Base-by-base conservation (phyloP, 1,140 invertebrate genomes). In the Zaprionus gabonicus region DNA sequence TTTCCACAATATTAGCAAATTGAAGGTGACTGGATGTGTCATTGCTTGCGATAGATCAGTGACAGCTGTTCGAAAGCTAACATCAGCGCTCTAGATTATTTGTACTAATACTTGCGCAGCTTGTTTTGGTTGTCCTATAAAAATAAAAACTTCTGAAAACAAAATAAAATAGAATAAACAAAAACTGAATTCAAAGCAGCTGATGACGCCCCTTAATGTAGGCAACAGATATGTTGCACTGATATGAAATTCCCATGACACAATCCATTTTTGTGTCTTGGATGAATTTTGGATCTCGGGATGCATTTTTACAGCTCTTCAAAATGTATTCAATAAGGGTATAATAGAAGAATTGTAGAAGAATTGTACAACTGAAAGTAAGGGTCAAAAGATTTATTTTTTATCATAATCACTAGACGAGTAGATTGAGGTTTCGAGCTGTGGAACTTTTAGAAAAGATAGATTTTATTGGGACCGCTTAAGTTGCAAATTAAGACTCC, bases 1-100 rank as follows among this genome's bases (percentile, higher is more conserved):
- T 10, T 34, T 34, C 31, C 31, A 34, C 5, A 46, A 44, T 44
- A 17, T 20, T 3, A 46, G n/a, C 41, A 46, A 46, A 46, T 46
- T 46, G 41, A 46, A 46, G 41, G 41, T 44, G 41, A 44, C 41
- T 46, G n/a, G n/a, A 17, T 46, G 41, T n/a, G 41, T 46, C 41
- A 46, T 46, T n/a, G n/a, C 6, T 46, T 46, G n/a, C 17, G 41
- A 46, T 46, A 46, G n/a, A 46, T 46, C n/a, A 17, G n/a, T 46
- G 41, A 5, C n/a, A 10, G 41, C 41, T 17, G n/a, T 46, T 46
- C n/a, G 6, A 46, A 46, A 46, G 41, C 41, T 46, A 46, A 10
- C 7, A 17, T 17, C 1, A 1, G 6, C 41, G n/a, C n/a, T 46
- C n/a, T 46, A 17, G 41, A 44, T 44, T 44, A 44, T n/a, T 31